These are phyloP conservation scores for Jacana jacana DNA, from an alignment of 2,113 vertebrate species.

Conservation along the genomic window DNA sequence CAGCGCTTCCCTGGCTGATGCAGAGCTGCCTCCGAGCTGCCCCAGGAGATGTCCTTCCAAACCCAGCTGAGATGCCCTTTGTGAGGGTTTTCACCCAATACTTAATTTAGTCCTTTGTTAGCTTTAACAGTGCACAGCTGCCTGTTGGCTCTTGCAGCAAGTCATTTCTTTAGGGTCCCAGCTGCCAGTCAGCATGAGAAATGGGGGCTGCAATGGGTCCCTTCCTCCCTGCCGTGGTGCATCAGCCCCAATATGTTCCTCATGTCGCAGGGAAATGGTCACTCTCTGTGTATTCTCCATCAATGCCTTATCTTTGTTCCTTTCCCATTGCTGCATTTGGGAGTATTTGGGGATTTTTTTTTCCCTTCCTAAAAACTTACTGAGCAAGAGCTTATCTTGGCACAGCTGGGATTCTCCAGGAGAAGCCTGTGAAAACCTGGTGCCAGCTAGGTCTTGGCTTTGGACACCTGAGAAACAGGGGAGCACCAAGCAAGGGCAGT, in stretches of 20 bases:
- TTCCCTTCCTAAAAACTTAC: neutral
- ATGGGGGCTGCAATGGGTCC: neutral
- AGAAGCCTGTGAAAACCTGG: neutral
- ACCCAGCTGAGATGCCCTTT: neutral
- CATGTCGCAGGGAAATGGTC: fast-evolving
- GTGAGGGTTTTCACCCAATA: neutral
- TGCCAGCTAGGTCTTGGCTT: neutral
- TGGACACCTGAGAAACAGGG: neutral
- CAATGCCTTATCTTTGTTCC: neutral
- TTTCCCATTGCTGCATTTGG: neutral
- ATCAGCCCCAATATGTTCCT: neutral
- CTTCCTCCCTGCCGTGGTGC: neutral
- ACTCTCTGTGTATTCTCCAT: neutral
- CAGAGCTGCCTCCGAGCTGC: neutral
- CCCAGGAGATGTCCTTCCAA: fast-evolving
- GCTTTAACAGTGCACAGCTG: neutral
- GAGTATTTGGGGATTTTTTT: neutral
- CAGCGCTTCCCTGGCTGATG: fast-evolving
- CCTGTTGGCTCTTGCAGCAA: neutral
- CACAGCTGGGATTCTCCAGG: neutral
- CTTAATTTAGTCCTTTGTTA: fast-evolving
- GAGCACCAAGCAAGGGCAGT: neutral
- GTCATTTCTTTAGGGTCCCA: neutral
- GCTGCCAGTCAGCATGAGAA: fast-evolving
- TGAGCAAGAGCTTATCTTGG: neutral